Evolutionary conservation across 2,797 vertebrate species (phyloP), one percentile per base, ranked within the genome.

Genomic region (Sciaenops ocellatus): DNA sequence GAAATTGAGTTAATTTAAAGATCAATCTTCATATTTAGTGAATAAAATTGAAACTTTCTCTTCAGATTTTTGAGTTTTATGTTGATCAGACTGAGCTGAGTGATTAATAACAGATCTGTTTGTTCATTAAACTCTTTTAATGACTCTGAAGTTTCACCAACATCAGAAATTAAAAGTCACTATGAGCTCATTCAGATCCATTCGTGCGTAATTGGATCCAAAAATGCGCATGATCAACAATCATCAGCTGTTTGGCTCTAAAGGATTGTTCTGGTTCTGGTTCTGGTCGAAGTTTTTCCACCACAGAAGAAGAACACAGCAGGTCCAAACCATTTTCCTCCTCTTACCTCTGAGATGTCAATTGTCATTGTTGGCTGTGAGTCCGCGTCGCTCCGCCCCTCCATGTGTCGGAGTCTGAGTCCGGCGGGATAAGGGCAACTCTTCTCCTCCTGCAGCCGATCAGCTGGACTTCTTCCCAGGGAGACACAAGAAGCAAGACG

Each of bases 331-430:
- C 79, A 82, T 89, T 83, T 83, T 81, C 34, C 87, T 83, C 81
- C 84, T 87, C 92, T 92, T 85, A 87, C 90, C 86, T 76, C 88
- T 67, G 80, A 86, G 82, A 90, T 93, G 94, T 94, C 94, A 94
- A 90, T 85, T 90, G 92, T 81, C 84, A 93, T 93, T 93, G 94
- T 95, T 92, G 92, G 93, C 92, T 88, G 87, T 88, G 92, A 85
- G 80, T 84, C 73, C 87, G 76, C 95, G 94, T 96, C 95, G 95
- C 94, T 75, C 90, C 89, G 85, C 89, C 87, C 87, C 86, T 61
- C 76, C 68, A n/a, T n/a, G 90, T 88, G 95, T 92, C 92, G 95
- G 95, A 95, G 95, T 87, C 94, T 86, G 94, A 94, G 94, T 94
- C 94, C 95, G 88, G 93, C 89, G 91, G 94, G 95, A 94, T 93